Evolutionary conservation across 2,888 invertebrate species (phyloP), one percentile per base, ranked within the genome.

Genomic region (Caenorhabditis macrosperma): DNA sequence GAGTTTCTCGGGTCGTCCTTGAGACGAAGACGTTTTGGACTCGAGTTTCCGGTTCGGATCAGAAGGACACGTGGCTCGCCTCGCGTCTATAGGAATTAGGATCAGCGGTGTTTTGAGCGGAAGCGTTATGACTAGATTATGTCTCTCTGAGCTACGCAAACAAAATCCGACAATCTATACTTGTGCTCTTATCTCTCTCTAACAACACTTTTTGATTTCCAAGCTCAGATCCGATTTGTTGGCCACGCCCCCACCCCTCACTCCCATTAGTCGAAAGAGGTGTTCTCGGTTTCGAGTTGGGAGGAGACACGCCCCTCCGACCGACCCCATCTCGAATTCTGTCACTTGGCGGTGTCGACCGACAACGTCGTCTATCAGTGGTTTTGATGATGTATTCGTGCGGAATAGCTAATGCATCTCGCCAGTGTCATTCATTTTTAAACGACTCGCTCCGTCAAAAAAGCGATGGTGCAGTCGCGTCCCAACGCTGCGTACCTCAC

Each of bases 351-450:
- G 24, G 41, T 46, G 41, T 48, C 26, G 52, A 38, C 41, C n/a
- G 44, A 33, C 24, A 48, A 7, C 35, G 38, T 22, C 41, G 26
- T 57, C 28, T 44, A 41, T 55, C 44, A 66, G 44, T 55, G 17
- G 44, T 55, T 12, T 41, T 66, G 52, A 66, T 66, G 64, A 50
- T 5, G 50, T 63, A 52, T 66, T 24, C 33, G 44, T 66, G 44
- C 17, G 17, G 52, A 44, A 44, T 44, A 44, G 44, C 44, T 44
- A 44, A 44, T 44, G n/a, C 9, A 17, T 4, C 17, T 44, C 7
- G 44, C 44, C 44, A 44, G 60, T 35, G 69, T 60, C 69, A 69
- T 69, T 69, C 60, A 69, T 69, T 60, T 60, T 69, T 59, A 69
- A 69, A 69, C 38, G 60, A 52, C 17, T 17, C 50, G 17, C 46